phyloP scores from a whole-genome alignment of 2,888 invertebrate genomes.

The Erebia ligea region DNA sequence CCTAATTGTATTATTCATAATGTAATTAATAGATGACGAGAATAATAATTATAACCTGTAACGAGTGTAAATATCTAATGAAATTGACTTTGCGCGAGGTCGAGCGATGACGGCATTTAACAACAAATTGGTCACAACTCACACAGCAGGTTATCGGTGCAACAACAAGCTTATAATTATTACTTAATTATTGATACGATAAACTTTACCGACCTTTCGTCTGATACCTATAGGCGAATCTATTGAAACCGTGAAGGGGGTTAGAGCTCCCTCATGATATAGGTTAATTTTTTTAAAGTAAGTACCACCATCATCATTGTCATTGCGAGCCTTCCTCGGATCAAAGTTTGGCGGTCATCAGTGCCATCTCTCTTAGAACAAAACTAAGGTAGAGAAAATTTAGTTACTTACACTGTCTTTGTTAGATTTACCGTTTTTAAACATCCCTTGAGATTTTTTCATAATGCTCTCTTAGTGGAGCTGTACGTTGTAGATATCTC shows the following conservation, averaged over 20 bases:
- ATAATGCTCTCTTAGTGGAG: too few species aligned
- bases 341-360: not conserved
- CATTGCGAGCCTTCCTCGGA: not conserved
- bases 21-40: constrained; percentile 14
- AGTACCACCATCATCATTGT: not conserved
- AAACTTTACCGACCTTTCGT: not conserved
- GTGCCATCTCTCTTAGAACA: too few species aligned
- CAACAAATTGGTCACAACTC: constrained; percentile 19
- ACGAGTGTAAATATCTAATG: constrained; percentile 18
- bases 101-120: constrained; percentile 31
- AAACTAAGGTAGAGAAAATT: not conserved
- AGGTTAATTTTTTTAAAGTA: not conserved
- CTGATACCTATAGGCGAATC: not conserved
- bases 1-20: not conserved
- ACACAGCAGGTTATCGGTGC: constrained; percentile 4
- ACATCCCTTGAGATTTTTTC: too few species aligned
- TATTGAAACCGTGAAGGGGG: not conserved
- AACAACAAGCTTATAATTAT: not conserved
- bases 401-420: not conserved
- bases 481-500: too few species aligned
- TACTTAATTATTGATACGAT: not conserved
- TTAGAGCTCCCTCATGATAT: not conserved
- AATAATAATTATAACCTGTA: constrained; percentile 22
- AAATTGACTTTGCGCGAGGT: constrained; percentile 34
- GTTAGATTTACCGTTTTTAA: too few species aligned